phyloP scores from a whole-genome alignment of 1,140 invertebrate species.

The Charaxes varanes region DNA sequence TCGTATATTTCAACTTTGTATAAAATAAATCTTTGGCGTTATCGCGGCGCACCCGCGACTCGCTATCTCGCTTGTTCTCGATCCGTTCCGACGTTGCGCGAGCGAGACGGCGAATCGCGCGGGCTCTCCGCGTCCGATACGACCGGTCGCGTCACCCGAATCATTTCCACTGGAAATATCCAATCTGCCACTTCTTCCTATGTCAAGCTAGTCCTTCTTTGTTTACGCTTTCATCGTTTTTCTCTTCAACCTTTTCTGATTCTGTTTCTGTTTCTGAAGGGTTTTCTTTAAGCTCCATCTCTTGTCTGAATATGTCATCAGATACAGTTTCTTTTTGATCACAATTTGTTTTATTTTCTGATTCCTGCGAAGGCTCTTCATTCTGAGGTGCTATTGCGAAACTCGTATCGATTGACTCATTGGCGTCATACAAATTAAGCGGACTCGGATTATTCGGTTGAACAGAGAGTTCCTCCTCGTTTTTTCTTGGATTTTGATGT shows the following conservation, averaged over 20 bases:
- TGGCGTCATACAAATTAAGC: constrained; percentile 41
- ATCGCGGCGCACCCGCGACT: constrained; percentile 18
- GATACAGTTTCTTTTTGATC: constrained; percentile 12
- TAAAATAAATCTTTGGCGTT: constrained; percentile 69
- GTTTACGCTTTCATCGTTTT: constrained; percentile 14
- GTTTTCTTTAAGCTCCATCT: constrained; percentile 3
- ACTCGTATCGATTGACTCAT: constrained; percentile 40
- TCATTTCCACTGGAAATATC: constrained; percentile 67
- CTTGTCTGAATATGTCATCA: constrained; percentile 36
- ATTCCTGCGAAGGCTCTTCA: constrained; percentile 1
- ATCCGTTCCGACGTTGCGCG: no score
- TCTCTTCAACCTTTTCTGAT: not conserved
- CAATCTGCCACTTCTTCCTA: constrained; percentile 40
- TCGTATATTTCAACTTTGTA: constrained; percentile 69
- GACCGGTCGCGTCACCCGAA: constrained; percentile 48
- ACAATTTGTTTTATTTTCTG: constrained; percentile 7
- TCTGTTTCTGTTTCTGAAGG: not conserved
- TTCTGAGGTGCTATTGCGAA: constrained; percentile 24
- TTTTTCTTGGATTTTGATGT: constrained; percentile 4
- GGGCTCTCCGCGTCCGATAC: not conserved
- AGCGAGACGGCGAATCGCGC: not conserved
- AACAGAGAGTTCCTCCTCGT: not conserved
- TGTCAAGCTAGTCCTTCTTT: constrained; percentile 43
- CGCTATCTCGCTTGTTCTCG: no score
- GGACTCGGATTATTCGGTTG: constrained; percentile 12